phyloP scores from a whole-genome alignment of 2,888 invertebrate genomes.

The Rotaria magnacalcarata region DNA sequence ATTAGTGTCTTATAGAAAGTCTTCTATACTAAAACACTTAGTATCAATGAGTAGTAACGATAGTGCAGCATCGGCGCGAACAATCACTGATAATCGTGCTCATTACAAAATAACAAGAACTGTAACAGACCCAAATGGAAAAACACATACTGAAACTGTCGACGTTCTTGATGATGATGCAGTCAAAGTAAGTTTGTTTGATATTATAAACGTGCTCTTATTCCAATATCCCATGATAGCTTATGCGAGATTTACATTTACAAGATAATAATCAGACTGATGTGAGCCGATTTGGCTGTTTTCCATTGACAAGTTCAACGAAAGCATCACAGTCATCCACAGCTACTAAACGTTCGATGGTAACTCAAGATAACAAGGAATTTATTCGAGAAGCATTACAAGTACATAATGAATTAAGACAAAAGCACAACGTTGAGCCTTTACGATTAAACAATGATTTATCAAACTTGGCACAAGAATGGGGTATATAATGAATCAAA shows the following conservation, averaged over 20 bases:
- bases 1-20: no score
- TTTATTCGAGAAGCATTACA: neutral
- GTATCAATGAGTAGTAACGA: neutral
- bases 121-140: neutral
- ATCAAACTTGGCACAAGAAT: neutral
- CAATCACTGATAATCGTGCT: neutral
- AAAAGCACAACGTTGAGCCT: neutral
- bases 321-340: neutral
- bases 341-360: neutral
- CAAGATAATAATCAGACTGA: neutral
- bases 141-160: neutral
- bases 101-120: neutral
- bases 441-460: neutral
- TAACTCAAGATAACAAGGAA: neutral
- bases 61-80: neutral
- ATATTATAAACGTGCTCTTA: neutral
- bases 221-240: neutral
- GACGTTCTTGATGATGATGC: neutral
- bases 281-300: neutral
- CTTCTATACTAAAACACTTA: no score
- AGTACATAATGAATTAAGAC: neutral
- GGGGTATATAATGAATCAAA: neutral
- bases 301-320: neutral
- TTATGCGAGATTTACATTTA: neutral
- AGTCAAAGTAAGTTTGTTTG: neutral